Evolutionary conservation across 2,888 invertebrate genomes (phyloP).

Genomic region (Catocala fraxini): DNA sequence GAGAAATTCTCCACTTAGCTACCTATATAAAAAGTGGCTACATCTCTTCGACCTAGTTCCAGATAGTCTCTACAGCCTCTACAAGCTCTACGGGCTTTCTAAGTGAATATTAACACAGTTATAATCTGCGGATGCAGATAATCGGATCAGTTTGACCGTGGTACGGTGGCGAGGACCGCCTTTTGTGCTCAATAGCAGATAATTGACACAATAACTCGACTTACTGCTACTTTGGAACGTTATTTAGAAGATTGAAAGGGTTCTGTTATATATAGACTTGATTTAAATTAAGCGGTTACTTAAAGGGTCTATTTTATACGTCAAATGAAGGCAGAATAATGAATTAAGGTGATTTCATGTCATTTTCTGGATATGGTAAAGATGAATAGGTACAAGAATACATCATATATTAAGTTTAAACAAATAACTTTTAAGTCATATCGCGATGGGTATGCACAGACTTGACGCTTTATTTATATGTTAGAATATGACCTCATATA

Average conservation of each 20-base stretch:
- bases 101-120: slow-evolving; percentile 58
- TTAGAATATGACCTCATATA: too few relatives aligned
- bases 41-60: slow-evolving; percentile 31
- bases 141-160: slow-evolving; percentile 31
- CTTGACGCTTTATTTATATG: too few relatives aligned
- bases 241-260: not conserved
- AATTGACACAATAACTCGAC: slow-evolving; percentile 31
- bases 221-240: not conserved
- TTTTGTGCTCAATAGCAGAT: slow-evolving; percentile 26
- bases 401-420: too few relatives aligned
- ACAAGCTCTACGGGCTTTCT: slow-evolving; percentile 39
- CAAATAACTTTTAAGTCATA: too few relatives aligned
- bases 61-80: slow-evolving; percentile 20
- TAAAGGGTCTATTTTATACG: too few relatives aligned
- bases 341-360: too few relatives aligned
- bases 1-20: slow-evolving; percentile 3
- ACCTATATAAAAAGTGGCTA: slow-evolving; percentile 12
- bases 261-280: too few relatives aligned
- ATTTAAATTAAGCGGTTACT: too few relatives aligned
- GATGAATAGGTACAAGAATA: too few relatives aligned
- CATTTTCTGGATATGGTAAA: too few relatives aligned
- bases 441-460: too few relatives aligned
- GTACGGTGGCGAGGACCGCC: slow-evolving; percentile 1
- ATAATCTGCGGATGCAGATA: slow-evolving; percentile 35
- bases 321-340: too few relatives aligned